A percentile compares a stretch with the other conserved stretches of the same genome.
Evolutionary conservation across 2,797 vertebrate species (phyloP).

Genomic region (Thalassophryne amazonica): DNA sequence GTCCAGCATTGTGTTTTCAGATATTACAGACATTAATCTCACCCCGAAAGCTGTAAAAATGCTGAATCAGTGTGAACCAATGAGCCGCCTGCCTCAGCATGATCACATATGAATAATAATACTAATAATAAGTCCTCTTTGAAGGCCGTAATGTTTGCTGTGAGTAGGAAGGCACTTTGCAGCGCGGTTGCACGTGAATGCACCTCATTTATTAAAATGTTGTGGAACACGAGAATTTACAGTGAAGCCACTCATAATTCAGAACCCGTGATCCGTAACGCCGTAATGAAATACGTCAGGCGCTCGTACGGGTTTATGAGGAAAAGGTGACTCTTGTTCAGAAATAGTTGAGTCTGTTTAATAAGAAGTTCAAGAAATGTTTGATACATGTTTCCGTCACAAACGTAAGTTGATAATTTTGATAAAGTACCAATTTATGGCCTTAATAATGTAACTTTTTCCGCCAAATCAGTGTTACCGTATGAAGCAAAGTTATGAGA

Average conservation of each 20-base stretch:
- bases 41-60: constrained; percentile 65
- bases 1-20: constrained; percentile 20
- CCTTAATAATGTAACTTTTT: too few relatives aligned
- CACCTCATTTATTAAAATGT: neutral
- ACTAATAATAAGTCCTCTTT: too few relatives aligned
- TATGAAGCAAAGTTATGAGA: too few relatives aligned
- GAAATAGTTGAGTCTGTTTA: too few relatives aligned
- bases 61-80: constrained; percentile 66
- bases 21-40: constrained; percentile 66
- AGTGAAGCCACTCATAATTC: constrained; percentile 5
- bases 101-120: constrained; percentile 39
- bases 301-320: too few relatives aligned
- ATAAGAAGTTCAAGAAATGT: too few relatives aligned
- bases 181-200: neutral
- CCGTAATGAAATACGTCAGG: too few relatives aligned
- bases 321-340: too few relatives aligned
- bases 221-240: neutral
- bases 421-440: too few relatives aligned
- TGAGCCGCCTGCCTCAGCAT: constrained; percentile 56
- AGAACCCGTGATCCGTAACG: constrained; percentile 7
- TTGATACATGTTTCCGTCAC: too few relatives aligned
- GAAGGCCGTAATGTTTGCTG: constrained; percentile 16
- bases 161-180: constrained; percentile 38
- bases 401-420: too few relatives aligned
- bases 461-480: too few relatives aligned